These are phyloP conservation scores for Siphonodentalium dalli DNA, from an alignment of 2,888 invertebrate species.

Conservation along the genomic window DNA sequence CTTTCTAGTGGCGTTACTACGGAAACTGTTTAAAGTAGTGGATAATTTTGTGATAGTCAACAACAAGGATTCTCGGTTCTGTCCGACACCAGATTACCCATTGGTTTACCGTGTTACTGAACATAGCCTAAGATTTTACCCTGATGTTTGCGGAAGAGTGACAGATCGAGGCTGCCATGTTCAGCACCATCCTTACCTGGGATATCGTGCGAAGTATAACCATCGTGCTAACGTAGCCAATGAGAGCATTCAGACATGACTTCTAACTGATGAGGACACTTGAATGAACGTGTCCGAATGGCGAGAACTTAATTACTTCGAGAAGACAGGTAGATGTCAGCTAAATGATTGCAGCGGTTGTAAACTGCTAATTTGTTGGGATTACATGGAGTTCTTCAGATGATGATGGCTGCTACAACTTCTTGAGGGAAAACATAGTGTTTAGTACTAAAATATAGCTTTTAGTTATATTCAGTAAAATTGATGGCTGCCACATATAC, in stretches of 20 bases:
- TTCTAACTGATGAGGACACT: slow-evolving; percentile 30
- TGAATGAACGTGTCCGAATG: slow-evolving; percentile 49
- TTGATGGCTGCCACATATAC: no score
- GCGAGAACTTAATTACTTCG: slow-evolving; percentile 40
- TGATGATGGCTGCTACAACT: slow-evolving; percentile 37
- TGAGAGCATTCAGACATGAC: slow-evolving; percentile 31
- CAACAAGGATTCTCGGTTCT: slow-evolving; percentile 38
- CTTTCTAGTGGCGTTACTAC: slow-evolving; percentile 24
- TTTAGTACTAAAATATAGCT: no score
- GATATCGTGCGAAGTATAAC: slow-evolving; percentile 43
- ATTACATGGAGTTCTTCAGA: slow-evolving; percentile 37
- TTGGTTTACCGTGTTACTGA: slow-evolving; percentile 44
- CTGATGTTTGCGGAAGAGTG: slow-evolving; percentile 35
- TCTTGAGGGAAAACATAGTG: no score
- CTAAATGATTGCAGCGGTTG: slow-evolving; percentile 48
- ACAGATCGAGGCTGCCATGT: slow-evolving; percentile 48
- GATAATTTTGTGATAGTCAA: slow-evolving; percentile 36
- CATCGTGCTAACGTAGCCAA: slow-evolving; percentile 30
- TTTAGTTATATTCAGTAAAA: no score
- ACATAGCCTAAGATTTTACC: slow-evolving; percentile 30
- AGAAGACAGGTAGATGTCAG: slow-evolving; percentile 54
- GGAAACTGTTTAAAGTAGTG: slow-evolving; percentile 33
- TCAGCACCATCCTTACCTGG: slow-evolving; percentile 48
- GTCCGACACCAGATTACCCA: slow-evolving; percentile 52
- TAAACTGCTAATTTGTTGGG: slow-evolving; percentile 51